Evolutionary conservation across 2,113 vertebrate species (phyloP), one percentile per base, ranked within the genome.

Genomic region (Struthio camelus): DNA sequence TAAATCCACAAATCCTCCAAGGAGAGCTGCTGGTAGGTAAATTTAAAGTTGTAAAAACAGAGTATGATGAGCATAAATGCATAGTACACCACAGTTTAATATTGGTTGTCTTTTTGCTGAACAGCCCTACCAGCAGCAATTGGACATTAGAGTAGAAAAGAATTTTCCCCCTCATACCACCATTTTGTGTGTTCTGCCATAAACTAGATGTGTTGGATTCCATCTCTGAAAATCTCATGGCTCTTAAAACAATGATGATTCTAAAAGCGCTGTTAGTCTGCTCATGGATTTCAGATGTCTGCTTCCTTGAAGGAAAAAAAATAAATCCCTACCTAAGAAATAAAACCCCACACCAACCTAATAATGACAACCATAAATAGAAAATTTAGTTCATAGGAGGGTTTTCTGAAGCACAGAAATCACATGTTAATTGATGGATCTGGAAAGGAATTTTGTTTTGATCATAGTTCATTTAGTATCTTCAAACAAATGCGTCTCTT

Each of bases 1-100:
- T 86, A 95, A 96, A 97, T 93, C 93, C 53, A 78, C 48, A 67
- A 54, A 83, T 72, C n/a, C 51, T 72, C 61, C 96, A 78, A 59
- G 56, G 34, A 53, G 89, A 94, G 25, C 34, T 93, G 86, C 81
- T 77, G 98, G 98, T 98, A 90, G 65, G 98, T 97, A 79, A 92
- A 89, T n/a, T 79, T 82, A 53, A 82, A 73, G 27, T 75, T 2
- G 1, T 64, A 67, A 80, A 73, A 71, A 9, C 2, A 8, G 88
- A 83, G 14, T 50, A 25, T 54, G 78, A 59, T 27, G 11, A 73
- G 36, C 30, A 8, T 75, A 86, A 90, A 64, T 72, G 15, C 15
- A 34, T 84, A 40, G 61, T 28, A 51, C 4, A 44, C 51, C 32
- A 40, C 20, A 69, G 25, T 25, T 83, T 83, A 50, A 54, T 48